A percentile compares a stretch with the other conserved stretches of the same genome.
Evolutionary conservation across 2,113 vertebrate species (phyloP).

Genomic region (Pholis gunnellus): DNA sequence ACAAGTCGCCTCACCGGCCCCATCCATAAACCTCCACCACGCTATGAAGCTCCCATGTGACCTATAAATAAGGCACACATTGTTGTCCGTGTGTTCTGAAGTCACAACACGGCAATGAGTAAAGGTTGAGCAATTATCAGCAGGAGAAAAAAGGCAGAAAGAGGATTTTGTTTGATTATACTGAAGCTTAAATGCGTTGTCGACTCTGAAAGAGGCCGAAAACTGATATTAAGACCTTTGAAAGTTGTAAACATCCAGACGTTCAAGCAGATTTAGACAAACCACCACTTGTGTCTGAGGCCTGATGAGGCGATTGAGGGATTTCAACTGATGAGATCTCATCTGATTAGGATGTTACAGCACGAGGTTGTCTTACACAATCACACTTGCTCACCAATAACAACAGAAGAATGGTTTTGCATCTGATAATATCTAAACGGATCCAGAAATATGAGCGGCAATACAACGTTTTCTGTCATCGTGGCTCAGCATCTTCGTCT

Average conservation of each 20-base stretch:
- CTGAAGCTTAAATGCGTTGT: neutral
- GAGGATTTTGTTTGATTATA: neutral
- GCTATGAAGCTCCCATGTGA: conserved; percentile 10
- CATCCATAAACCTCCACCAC: conserved; percentile 3
- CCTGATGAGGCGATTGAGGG: neutral
- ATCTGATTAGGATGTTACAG: conserved; percentile 6
- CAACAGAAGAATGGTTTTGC: neutral
- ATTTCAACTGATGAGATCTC: conserved; percentile 12
- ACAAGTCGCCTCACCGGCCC: conserved; percentile 43
- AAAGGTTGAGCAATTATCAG: neutral
- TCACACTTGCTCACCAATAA: neutral
- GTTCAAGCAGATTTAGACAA: conserved; percentile 6
- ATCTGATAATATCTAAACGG: neutral
- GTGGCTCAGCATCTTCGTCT: neutral
- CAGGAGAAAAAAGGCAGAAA: neutral
- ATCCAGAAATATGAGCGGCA: neutral
- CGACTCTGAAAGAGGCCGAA: neutral
- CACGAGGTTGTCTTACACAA: neutral
- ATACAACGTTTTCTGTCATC: neutral
- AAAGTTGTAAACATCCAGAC: neutral
- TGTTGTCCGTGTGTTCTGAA: conserved; percentile 26
- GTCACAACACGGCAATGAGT: neutral
- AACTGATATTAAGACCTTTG: neutral
- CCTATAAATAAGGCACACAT: conserved; percentile 21
- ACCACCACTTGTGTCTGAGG: neutral